phyloP scores from a whole-genome alignment of 2,797 vertebrate species.

The Erethizon dorsatum region DNA sequence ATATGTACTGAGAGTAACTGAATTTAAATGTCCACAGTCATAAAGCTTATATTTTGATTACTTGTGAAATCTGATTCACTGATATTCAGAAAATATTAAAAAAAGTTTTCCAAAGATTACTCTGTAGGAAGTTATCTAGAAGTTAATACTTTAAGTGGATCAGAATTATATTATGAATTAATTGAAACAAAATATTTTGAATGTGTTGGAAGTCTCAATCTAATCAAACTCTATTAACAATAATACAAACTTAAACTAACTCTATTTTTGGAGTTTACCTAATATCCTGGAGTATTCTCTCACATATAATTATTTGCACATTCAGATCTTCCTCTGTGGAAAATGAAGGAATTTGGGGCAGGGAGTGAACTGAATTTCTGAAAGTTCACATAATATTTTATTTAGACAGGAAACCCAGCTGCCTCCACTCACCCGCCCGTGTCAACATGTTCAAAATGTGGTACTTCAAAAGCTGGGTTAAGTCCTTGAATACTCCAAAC shows the following conservation, averaged over 20 bases:
- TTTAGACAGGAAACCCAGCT: slow-evolving; percentile 63
- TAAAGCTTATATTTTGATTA: not conserved
- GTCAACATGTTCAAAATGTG: not conserved
- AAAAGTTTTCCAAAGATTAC: not conserved
- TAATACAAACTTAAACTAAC: slow-evolving; percentile 25
- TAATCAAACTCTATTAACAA: not conserved
- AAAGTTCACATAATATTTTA: slow-evolving; percentile 72
- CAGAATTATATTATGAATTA: not conserved
- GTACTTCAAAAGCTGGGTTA: not conserved
- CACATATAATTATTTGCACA: slow-evolving; percentile 68
- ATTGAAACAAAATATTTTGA: slow-evolving; percentile 34
- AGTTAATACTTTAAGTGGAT: not conserved
- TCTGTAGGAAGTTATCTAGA: not conserved
- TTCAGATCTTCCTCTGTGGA: slow-evolving; percentile 16
- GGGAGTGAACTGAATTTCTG: slow-evolving; percentile 45
- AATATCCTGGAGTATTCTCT: slow-evolving; percentile 20
- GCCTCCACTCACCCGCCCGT: not conserved
- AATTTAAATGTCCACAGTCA: not conserved
- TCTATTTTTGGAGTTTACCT: not conserved
- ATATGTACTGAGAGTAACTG: not conserved
- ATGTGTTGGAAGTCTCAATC: not conserved
- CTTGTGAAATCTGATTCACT: not conserved
- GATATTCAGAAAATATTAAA: not conserved
- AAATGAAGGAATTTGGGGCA: slow-evolving; percentile 55
- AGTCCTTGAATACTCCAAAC: not conserved